phyloP scores from a whole-genome alignment of 2,888 invertebrate species.

The Ophraella communa region DNA sequence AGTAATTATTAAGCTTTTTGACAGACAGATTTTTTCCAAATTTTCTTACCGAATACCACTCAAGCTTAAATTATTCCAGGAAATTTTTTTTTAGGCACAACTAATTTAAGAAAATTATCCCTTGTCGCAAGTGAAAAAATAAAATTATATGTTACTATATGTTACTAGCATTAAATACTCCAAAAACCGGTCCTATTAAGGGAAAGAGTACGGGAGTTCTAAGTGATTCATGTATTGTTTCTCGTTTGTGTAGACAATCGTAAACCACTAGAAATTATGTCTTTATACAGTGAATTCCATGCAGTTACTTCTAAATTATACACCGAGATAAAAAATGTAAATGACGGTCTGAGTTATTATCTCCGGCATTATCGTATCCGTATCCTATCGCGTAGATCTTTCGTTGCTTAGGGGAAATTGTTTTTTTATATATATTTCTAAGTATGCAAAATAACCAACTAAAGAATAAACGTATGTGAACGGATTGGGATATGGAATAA shows the following conservation, averaged over 20 bases:
- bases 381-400: constrained; percentile 32
- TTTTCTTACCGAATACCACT: no score
- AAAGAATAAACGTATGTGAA: background rate
- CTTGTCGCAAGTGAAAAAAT: no score
- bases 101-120: no score
- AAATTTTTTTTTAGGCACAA: no score
- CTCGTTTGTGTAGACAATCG: constrained; percentile 58
- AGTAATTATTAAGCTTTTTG: no score
- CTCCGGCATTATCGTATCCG: constrained; percentile 38
- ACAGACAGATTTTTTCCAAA: no score
- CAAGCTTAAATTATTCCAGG: no score
- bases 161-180: constrained; percentile 33
- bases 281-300: constrained; percentile 52
- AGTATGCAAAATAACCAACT: background rate
- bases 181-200: constrained; percentile 32
- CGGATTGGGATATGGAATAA: background rate
- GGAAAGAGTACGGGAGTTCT: constrained; percentile 42
- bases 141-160: no score
- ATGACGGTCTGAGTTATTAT: constrained; percentile 48
- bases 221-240: constrained; percentile 61
- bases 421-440: constrained; percentile 12
- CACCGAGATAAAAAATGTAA: constrained; percentile 53
- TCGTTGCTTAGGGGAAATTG: constrained; percentile 37
- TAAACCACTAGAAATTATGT: constrained; percentile 60
- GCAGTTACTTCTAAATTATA: constrained; percentile 50